Evolutionary conservation across 1,140 invertebrate genomes (phyloP).

Genomic region (Lepidurus couesii): DNA sequence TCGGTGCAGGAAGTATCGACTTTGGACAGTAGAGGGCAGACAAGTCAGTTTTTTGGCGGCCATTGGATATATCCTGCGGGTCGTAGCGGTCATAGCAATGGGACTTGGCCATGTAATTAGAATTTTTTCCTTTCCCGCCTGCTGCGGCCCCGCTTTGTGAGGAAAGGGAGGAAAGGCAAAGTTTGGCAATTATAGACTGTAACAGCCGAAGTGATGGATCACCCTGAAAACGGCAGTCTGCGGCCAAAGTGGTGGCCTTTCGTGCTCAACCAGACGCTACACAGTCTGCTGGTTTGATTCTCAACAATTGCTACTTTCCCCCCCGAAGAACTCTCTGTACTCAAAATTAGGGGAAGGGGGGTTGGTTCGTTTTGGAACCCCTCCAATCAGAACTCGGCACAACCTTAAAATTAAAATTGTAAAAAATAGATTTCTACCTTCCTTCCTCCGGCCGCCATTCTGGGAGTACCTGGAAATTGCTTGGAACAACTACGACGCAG

Average conservation of each 20-base stretch:
- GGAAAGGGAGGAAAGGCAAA: not conserved
- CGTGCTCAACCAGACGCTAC: constrained; percentile 7
- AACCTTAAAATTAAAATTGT: too few relatives aligned
- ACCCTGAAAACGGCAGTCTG: constrained; percentile 1
- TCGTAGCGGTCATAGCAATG: not conserved
- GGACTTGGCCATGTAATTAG: not conserved
- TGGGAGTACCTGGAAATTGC: not conserved
- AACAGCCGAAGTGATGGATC: constrained; percentile 18
- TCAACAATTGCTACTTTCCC: constrained; percentile 2
- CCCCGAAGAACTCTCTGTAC: not conserved
- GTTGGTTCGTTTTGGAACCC: too few relatives aligned
- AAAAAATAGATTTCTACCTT: too few relatives aligned
- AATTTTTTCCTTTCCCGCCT: not conserved
- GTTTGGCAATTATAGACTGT: constrained; percentile 19
- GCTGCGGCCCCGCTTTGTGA: constrained; percentile 6
- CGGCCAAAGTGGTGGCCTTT: not conserved
- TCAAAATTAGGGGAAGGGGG: not conserved
- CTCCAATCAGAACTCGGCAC: too few relatives aligned
- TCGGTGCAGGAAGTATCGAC: too few relatives aligned
- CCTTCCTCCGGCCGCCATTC: too few relatives aligned
- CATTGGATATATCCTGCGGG: not conserved
- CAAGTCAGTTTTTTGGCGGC: too few relatives aligned
- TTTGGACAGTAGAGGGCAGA: too few relatives aligned
- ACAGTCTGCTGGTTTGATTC: not conserved
- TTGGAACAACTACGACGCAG: not conserved